These are phyloP conservation scores for Albula goreensis DNA, from an alignment of 2,113 vertebrate species.

Conservation along the genomic window DNA sequence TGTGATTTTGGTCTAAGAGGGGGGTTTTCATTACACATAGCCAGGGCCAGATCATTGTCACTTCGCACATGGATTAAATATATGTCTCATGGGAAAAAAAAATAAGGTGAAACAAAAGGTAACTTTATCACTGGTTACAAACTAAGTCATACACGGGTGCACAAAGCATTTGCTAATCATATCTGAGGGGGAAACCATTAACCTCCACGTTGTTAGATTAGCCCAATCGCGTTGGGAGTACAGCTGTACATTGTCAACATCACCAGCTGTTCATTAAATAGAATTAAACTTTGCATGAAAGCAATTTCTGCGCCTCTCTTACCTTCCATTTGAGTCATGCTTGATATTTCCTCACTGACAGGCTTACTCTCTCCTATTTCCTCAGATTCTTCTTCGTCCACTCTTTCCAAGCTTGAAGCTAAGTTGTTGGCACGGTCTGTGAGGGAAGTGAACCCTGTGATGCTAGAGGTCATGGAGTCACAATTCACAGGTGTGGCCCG, in stretches of 20 bases:
- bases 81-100: neutral
- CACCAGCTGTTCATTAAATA: too few relatives aligned
- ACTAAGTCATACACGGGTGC: neutral
- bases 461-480: slow-evolving; percentile 21
- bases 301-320: slow-evolving; percentile 7
- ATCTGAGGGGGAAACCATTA: neutral
- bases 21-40: neutral
- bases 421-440: neutral
- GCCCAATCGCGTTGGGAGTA: neutral
- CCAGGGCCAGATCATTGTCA: slow-evolving; percentile 12
- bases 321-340: neutral
- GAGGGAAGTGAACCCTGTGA: neutral
- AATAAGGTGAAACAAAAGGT: neutral
- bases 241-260: neutral
- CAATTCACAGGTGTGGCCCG: neutral
- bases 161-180: too few relatives aligned
- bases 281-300: neutral
- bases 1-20: neutral
- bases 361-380: neutral
- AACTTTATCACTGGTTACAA: neutral
- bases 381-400: neutral
- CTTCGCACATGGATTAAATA: slow-evolving; percentile 20
- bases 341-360: neutral
- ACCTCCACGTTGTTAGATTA: neutral
- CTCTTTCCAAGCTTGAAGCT: neutral